These are phyloP conservation scores for Chaetophractus vellerosus DNA, from an alignment of 2,797 vertebrate species.

Conservation along the genomic window DNA sequence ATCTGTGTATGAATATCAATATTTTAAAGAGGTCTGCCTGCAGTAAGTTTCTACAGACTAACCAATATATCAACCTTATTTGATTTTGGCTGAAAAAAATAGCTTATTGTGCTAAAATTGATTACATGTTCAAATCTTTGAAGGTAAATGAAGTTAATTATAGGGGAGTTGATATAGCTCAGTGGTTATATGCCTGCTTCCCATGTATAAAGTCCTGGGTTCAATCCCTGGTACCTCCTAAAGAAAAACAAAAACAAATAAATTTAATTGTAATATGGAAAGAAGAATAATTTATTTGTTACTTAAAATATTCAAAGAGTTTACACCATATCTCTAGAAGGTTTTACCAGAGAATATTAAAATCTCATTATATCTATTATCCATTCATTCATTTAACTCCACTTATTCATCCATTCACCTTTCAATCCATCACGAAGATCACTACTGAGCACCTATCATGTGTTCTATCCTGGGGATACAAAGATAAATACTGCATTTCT, in stretches of 20 bases:
- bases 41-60: slow-evolving; percentile 15
- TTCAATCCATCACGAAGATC: neutral
- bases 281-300: slow-evolving; percentile 1
- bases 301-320: slow-evolving; percentile 58
- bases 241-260: neutral
- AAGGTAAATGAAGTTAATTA: slow-evolving; percentile 46
- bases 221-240: no score
- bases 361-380: neutral
- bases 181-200: no score
- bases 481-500: neutral
- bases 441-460: neutral
- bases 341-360: neutral
- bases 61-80: slow-evolving; percentile 2
- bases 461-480: neutral
- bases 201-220: no score
- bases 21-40: slow-evolving; percentile 41
- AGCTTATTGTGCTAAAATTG: neutral
- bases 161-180: neutral
- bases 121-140: slow-evolving; percentile 17
- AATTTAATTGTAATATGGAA: slow-evolving; percentile 33
- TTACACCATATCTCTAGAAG: neutral
- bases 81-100: slow-evolving; percentile 10
- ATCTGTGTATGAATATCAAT: slow-evolving; percentile 1
- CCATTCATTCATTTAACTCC: neutral
- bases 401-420: neutral